phyloP scores from a whole-genome alignment of 2,113 vertebrate species.

The Myanophis thanlyinensis region DNA sequence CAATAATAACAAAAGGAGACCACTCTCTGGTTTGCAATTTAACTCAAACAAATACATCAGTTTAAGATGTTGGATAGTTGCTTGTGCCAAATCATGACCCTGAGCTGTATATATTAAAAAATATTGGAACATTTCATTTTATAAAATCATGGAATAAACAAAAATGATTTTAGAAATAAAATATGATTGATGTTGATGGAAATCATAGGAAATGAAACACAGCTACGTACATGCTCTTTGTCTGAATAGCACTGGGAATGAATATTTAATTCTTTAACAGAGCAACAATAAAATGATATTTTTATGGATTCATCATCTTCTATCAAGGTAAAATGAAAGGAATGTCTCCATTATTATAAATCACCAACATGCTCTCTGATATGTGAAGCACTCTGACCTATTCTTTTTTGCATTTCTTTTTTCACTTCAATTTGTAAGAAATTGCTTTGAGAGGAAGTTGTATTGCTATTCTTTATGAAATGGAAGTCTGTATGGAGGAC shows the following conservation, averaged over 20 bases:
- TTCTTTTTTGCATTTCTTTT: too few species aligned
- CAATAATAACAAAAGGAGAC: background rate
- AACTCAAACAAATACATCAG: background rate
- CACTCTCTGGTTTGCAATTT: background rate
- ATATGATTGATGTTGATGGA: background rate
- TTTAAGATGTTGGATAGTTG: background rate
- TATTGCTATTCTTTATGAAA: too few species aligned
- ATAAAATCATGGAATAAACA: background rate
- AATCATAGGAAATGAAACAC: background rate
- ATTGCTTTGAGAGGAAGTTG: too few species aligned
- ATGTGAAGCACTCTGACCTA: too few species aligned
- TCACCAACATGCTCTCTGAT: too few species aligned
- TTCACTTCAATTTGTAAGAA: too few species aligned
- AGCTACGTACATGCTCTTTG: background rate
- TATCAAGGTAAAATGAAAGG: background rate
- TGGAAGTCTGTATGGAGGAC: too few species aligned
- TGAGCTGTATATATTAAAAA: background rate
- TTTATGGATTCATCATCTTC: conserved; percentile 5
- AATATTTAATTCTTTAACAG: background rate
- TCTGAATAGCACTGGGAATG: background rate
- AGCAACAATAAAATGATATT: background rate
- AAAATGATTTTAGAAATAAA: background rate
- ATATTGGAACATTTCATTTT: background rate
- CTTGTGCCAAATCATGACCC: background rate
- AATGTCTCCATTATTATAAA: too few species aligned